Evolutionary conservation across 2,113 vertebrate genomes (phyloP).

Genomic region (Taurulus bubalis): DNA sequence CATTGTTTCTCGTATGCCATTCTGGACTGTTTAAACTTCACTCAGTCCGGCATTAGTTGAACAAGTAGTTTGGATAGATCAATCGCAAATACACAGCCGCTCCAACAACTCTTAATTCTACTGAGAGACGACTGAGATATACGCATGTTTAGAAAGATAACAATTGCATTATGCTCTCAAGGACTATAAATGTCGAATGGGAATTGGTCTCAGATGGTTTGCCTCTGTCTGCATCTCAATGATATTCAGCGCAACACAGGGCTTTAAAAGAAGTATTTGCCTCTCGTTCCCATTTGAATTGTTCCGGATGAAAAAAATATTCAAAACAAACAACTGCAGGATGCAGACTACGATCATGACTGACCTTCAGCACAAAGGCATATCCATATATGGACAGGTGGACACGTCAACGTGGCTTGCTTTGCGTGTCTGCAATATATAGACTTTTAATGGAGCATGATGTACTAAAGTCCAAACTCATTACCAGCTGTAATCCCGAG

Average conservation of each 20-base stretch:
- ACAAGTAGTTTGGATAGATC: slow-evolving; percentile 52
- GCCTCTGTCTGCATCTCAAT: slow-evolving; percentile 73
- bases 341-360: neutral
- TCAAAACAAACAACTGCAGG: slow-evolving; percentile 1
- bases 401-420: slow-evolving; percentile 8
- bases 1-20: neutral
- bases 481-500: slow-evolving; percentile 24
- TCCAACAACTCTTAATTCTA: slow-evolving; percentile 55
- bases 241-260: slow-evolving; percentile 47
- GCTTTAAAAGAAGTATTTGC: slow-evolving; percentile 40
- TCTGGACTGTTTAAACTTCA: neutral
- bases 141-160: slow-evolving; percentile 72
- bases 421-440: slow-evolving; percentile 7
- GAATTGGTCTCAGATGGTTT: slow-evolving; percentile 63
- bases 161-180: slow-evolving; percentile 75
- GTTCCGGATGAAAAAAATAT: slow-evolving; percentile 29
- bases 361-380: slow-evolving; percentile 49
- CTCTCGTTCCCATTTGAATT: slow-evolving; percentile 28
- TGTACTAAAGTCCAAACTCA: slow-evolving; percentile 13
- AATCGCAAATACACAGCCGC: slow-evolving; percentile 64
- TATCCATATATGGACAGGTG: neutral
- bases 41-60: slow-evolving; percentile 28
- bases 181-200: slow-evolving; percentile 71
- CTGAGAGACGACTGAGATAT: slow-evolving; percentile 55
- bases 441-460: slow-evolving; percentile 20